Conservation (phyloP, 2,797 vertebrate species). For the Channa striata region DNA sequence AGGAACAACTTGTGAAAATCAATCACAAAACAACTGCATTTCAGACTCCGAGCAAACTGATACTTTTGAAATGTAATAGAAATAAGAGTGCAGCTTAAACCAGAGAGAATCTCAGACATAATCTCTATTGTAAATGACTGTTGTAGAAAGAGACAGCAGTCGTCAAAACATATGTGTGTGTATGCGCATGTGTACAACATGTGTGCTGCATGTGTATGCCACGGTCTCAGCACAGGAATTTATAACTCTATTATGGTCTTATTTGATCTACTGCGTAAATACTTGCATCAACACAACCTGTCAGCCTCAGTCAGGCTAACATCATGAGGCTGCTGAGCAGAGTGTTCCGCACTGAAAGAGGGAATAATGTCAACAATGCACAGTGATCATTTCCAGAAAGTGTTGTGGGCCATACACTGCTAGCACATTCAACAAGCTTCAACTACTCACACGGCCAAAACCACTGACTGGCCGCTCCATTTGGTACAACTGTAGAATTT, state of each 20-base stretch:
- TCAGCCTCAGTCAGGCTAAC: slow-evolving; percentile 70
- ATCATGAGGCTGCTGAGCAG: slow-evolving; percentile 53
- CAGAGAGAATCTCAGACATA: background rate
- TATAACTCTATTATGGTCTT: slow-evolving; percentile 75
- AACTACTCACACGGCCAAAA: slow-evolving; percentile 10
- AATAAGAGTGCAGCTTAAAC: slow-evolving; percentile 16
- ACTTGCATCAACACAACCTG: slow-evolving; percentile 80
- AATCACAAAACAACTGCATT: slow-evolving; percentile 33
- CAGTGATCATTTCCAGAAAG: slow-evolving; percentile 24
- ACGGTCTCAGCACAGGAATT: slow-evolving; percentile 53
- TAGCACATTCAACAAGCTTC: slow-evolving; percentile 8
- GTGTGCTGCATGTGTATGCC: slow-evolving; percentile 6
- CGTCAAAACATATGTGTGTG: slow-evolving; percentile 7
- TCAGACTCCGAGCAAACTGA: slow-evolving; percentile 34
- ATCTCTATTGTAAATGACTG: slow-evolving; percentile 7
- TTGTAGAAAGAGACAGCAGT: slow-evolving; percentile 16
- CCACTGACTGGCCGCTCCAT: slow-evolving; percentile 1
- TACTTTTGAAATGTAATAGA: slow-evolving; percentile 8
- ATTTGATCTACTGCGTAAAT: slow-evolving; percentile 81
- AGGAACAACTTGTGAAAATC: slow-evolving; percentile 40
- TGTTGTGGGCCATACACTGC: slow-evolving; percentile 1
- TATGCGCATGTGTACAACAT: slow-evolving; percentile 1
- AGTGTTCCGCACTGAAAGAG: slow-evolving; percentile 42
- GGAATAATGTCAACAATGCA: slow-evolving; percentile 43
- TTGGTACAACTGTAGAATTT: no score